phyloP scores from a whole-genome alignment of 2,888 invertebrate species.

The Lomographa bimaculata region DNA sequence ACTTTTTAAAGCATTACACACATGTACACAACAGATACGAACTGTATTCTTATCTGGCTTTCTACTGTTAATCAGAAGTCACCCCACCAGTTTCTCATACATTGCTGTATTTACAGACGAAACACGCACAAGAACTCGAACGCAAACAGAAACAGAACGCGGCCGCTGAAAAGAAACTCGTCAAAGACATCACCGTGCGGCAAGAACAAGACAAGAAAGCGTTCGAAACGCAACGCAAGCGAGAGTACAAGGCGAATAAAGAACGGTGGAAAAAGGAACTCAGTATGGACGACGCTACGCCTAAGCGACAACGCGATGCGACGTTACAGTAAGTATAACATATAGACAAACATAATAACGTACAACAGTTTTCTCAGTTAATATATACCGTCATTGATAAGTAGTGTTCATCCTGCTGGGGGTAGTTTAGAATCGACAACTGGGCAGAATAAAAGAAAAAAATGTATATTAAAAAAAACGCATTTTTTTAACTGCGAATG shows the following conservation, averaged over 20 bases:
- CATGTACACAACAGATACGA: too few species aligned
- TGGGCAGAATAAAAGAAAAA: too few species aligned
- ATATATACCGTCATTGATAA: neutral
- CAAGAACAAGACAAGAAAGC: constrained; percentile 97
- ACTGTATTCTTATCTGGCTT: too few species aligned
- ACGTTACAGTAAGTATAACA: constrained; percentile 88
- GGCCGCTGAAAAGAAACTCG: constrained; percentile 95
- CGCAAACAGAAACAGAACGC: constrained; percentile 93
- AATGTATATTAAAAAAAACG: too few species aligned
- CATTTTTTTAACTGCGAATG: too few species aligned
- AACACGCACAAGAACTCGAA: constrained; percentile 91
- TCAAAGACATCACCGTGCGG: constrained; percentile 94
- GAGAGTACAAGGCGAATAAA: constrained; percentile 98
- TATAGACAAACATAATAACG: too few species aligned
- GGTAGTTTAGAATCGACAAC: too few species aligned
- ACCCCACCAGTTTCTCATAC: neutral
- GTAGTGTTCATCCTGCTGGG: too few species aligned
- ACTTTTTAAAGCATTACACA: too few species aligned
- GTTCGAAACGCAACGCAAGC: constrained; percentile 96
- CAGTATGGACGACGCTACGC: constrained; percentile 95
- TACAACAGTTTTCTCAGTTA: too few species aligned
- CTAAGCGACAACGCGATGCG: constrained; percentile 95
- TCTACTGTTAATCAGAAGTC: too few species aligned
- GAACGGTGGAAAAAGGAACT: constrained; percentile 98
- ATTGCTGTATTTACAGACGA: constrained; percentile 70